These are phyloP conservation scores for Buteo buteo DNA, from an alignment of 2,113 vertebrate genomes.

Conservation along the genomic window DNA sequence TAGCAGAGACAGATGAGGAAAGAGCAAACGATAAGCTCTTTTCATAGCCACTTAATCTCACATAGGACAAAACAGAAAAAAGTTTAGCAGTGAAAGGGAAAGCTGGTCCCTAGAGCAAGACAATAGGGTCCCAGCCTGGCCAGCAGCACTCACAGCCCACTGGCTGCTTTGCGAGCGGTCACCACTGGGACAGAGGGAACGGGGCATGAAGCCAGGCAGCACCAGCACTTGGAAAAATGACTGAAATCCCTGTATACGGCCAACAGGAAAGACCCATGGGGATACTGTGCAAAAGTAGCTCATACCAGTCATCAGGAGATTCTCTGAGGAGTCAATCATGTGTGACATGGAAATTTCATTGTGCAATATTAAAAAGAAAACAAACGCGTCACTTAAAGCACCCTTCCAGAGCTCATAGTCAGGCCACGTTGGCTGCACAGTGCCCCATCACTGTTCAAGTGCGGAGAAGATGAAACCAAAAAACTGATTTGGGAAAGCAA, in stretches of 20 bases:
- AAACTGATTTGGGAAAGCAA: background rate
- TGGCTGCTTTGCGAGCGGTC: background rate
- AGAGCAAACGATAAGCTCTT: background rate
- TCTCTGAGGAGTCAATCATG: background rate
- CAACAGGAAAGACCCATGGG: background rate
- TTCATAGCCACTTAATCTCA: background rate
- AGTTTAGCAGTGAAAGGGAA: background rate
- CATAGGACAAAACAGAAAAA: background rate
- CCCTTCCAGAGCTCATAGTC: background rate
- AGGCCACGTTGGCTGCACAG: background rate
- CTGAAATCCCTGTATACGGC: background rate
- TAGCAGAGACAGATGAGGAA: background rate
- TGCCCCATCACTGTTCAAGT: background rate
- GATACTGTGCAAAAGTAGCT: background rate
- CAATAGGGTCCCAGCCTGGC: background rate
- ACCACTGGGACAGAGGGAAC: background rate
- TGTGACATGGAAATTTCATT: background rate
- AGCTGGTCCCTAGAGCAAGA: background rate
- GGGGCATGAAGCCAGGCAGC: background rate
- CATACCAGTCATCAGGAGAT: background rate
- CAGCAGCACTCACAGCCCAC: rapidly evolving
- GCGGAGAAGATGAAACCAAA: background rate
- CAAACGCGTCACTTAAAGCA: background rate
- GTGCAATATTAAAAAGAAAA: background rate
- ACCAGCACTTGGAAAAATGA: background rate